Base-by-base conservation (phyloP, 2,888 invertebrate species). In the Xylota segnis region DNA sequence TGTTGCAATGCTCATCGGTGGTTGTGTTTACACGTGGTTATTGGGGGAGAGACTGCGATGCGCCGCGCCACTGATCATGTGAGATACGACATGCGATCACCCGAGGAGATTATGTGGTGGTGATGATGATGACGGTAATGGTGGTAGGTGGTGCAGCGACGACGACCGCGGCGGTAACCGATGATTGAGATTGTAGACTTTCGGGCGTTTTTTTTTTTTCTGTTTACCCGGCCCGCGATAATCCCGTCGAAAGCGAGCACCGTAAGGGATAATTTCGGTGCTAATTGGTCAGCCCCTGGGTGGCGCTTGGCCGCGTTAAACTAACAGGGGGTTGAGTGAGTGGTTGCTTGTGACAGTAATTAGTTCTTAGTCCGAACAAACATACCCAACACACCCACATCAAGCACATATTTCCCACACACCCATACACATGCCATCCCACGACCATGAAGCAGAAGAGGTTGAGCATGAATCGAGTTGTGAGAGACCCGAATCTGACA, bases 51-150 rank as follows among this genome's bases (percentile, higher is more conserved):
- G 65, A 81, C 84, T 50, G 70, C 65, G 79, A 75, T 84, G 79
- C 75, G 58, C 75, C 81, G 71, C 74, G 50, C 59, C 61, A 74
- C 32, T 74, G 78, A 83, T 83, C 83, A 84, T 84, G 70, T 84
- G 71, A 84, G 84, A 84, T 84, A 84, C 84, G 84, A 81, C 79
- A 81, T 84, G 84, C 84, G 84, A 84, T 84, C 79, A 81, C 70
- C 81, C 75, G 65, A 81, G 75, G 75, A 84, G 84, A 84, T 84
- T 84, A 74, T 54, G 54, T 68, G 68, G 68, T 71, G 63, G 37
- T 56, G 82, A 82, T 82, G 82, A 76, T 58, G 76, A 54, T 68
- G 65, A 61, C 71, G 54, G 65, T 79, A 63, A 56, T 79, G 58
- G 79, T 70, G 45, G 70, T 70, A 59, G 79, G 74, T 68, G 72